Base-by-base conservation (phyloP, 2,888 invertebrate species). In the Anaspis maculata region DNA sequence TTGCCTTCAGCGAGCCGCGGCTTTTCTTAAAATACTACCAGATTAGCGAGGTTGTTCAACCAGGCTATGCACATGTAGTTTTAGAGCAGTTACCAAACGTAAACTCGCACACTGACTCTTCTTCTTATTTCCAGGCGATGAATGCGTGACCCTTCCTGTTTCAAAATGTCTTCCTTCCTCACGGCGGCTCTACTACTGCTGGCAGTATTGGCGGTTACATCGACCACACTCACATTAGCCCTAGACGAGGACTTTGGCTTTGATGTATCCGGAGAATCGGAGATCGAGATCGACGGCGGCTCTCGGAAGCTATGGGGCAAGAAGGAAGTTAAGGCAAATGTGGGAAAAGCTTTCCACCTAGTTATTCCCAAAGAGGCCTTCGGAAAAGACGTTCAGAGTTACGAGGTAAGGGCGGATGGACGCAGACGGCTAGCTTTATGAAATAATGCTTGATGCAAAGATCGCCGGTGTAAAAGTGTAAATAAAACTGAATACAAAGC, bases 321-420 rank as follows among this genome's bases (percentile, higher is more conserved):
- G 41, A 75, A 78, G 31, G 79, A 81, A 54, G 71, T 76, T 41
- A 72, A 76, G 45, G 80, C 82, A 48, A 72, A 73, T 42, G 76
- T 78, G 12, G 87, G 86, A 26, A 78, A 77, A 56, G 67, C 82
- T 39, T 83, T 87, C 65, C 77, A 77, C 45, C 74, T 81, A 62
- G 74, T 74, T 50, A 74, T 86, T 48, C 83, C 84, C 10, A 74
- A 72, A 47, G 77, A 82, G 62, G 33, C 39, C 13, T 82, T 83
- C 64, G 71, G 74, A 33, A 81, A 79, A 41, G 71, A 72, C 48
- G 72, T 81, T 27, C 66, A 75, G 54, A 72, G 72, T 54, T 83
- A 79, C 64, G 78, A 83, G 77, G 86, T 85, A 64, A 63, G 59
- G 48, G n/a, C n/a, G n/a, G n/a, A n/a, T n/a, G n/a, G n/a, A n/a